Conservation (phyloP, 37 sponge, comb jelly and placozoan genomes). For the Bolinopsis microptera region DNA sequence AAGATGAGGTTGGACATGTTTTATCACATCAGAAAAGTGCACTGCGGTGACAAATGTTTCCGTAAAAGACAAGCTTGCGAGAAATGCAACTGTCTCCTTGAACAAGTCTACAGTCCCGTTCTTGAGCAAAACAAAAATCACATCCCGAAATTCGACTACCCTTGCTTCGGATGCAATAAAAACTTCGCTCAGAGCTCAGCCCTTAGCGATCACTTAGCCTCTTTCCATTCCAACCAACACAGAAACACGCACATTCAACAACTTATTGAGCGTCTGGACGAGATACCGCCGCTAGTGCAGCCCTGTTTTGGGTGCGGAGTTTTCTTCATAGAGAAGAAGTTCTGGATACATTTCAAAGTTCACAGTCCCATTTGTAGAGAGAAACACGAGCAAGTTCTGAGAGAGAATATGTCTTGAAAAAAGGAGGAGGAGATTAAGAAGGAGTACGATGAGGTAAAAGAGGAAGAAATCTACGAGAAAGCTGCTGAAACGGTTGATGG, state of each 20-base stretch:
- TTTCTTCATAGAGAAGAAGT: neutral
- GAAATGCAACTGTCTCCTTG: neutral
- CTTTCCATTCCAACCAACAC: neutral
- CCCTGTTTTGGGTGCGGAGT: neutral
- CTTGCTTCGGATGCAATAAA: neutral
- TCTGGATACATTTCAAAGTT: neutral
- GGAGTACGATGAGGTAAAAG: too few relatives aligned
- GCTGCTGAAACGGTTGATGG: too few relatives aligned
- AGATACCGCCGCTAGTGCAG: neutral
- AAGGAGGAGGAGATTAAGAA: too few relatives aligned
- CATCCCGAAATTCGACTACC: neutral
- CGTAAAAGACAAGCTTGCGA: neutral
- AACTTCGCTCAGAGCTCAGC: neutral
- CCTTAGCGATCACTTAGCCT: neutral
- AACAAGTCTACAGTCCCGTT: neutral
- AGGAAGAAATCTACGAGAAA: too few relatives aligned
- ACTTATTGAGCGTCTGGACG: neutral
- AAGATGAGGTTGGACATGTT: neutral
- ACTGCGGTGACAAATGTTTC: neutral
- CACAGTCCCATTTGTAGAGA: neutral
- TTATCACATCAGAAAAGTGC: neutral
- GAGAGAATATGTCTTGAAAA: too few relatives aligned
- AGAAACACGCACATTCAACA: neutral
- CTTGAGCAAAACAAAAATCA: neutral
- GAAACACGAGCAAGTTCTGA: neutral